These are phyloP conservation scores for Adineta ricciae DNA, from an alignment of 2,888 invertebrate species.

Conservation along the genomic window DNA sequence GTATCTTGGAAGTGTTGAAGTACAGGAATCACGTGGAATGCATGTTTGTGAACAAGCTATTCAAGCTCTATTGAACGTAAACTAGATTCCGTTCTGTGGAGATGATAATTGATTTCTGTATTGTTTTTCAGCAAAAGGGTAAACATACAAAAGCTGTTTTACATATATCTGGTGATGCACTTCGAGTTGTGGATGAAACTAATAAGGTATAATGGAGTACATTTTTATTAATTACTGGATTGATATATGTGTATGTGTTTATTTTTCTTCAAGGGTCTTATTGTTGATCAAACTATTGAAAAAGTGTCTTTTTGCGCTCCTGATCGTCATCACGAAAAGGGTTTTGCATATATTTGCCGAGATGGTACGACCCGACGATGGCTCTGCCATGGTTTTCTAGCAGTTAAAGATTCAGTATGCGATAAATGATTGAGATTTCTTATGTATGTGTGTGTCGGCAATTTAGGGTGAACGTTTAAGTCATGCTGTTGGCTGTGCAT, in stretches of 20 bases:
- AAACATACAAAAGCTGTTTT: slow-evolving; percentile 50
- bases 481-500: slow-evolving; percentile 98
- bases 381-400: slow-evolving; percentile 99
- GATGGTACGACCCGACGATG: slow-evolving; percentile 95
- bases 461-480: slow-evolving; percentile 81
- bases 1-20: slow-evolving; percentile 96
- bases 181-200: slow-evolving; percentile 94
- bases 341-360: slow-evolving; percentile 95
- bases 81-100: slow-evolving; percentile 21
- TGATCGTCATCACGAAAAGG: slow-evolving; percentile 89
- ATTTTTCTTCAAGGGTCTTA: slow-evolving; percentile 53
- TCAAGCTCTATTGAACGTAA: slow-evolving; percentile 72
- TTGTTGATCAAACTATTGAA: slow-evolving; percentile 98
- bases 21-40: slow-evolving; percentile 97
- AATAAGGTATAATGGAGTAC: slow-evolving; percentile 60
- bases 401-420: slow-evolving; percentile 57
- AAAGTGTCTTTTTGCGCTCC: slow-evolving; percentile 99
- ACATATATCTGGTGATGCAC: slow-evolving; percentile 64
- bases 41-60: slow-evolving; percentile 97
- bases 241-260: background rate
- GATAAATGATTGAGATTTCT: background rate
- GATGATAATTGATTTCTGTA: background rate
- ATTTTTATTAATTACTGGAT: background rate
- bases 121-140: slow-evolving; percentile 3
- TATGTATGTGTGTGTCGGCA: slow-evolving; percentile 42